Evolutionary conservation across 2,113 vertebrate genomes (phyloP).

Genomic region (Hippotragus niger): DNA sequence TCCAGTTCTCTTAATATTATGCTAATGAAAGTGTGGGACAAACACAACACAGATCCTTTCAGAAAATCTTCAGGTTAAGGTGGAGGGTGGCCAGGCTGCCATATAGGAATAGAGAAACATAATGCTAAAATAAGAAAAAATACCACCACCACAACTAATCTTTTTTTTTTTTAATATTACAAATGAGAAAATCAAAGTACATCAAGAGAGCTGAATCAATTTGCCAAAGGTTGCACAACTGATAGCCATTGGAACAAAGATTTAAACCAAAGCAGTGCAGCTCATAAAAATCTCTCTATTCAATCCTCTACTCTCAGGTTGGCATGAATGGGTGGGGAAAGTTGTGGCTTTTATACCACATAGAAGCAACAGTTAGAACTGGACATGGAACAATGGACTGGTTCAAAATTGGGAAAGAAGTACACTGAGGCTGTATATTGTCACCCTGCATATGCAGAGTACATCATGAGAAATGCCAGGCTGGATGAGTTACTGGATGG

Average conservation of each 20-base stretch:
- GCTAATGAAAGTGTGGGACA: not conserved
- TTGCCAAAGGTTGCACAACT: not conserved
- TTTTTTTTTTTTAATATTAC: not conserved
- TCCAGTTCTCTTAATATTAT: not conserved
- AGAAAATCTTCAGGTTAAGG: not conserved
- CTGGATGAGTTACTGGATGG: not conserved
- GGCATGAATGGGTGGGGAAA: not conserved
- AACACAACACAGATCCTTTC: not conserved
- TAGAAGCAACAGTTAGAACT: not conserved
- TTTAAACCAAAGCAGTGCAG: not conserved
- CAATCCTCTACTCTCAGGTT: not conserved
- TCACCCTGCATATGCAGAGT: not conserved
- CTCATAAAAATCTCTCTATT: not conserved
- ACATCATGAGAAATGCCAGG: not conserved
- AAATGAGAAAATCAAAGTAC: not conserved
- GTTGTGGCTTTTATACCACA: not conserved
- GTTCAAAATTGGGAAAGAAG: not conserved
- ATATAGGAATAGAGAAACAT: not conserved
- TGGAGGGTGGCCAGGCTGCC: not conserved
- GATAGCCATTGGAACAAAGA: not conserved
- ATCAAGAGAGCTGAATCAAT: not conserved
- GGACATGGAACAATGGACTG: not conserved
- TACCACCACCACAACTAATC: not conserved
- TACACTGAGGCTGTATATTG: not conserved
- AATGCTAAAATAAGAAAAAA: not conserved